A percentile compares a stretch with the other conserved stretches of the same genome.
Evolutionary conservation across 2,888 invertebrate genomes (phyloP).

Genomic region (Agrilus cyanescens): DNA sequence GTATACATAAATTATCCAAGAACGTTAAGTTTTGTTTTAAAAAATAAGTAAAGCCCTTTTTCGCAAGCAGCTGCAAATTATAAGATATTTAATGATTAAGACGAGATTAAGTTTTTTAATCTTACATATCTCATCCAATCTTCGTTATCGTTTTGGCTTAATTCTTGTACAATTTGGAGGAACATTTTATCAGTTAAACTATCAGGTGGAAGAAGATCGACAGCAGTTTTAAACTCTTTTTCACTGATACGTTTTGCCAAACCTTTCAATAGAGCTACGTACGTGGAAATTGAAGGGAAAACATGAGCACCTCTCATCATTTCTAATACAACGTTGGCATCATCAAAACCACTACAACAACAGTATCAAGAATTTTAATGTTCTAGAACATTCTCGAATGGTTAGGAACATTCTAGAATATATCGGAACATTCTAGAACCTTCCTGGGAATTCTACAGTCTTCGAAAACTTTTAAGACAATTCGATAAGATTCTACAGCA

Average conservation of each 20-base stretch:
- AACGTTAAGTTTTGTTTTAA: constrained; percentile 9
- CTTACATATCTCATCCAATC: constrained; percentile 14
- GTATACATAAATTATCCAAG: constrained; percentile 34
- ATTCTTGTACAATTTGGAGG: constrained; percentile 36
- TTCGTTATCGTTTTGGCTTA: constrained; percentile 18
- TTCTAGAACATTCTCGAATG: no score
- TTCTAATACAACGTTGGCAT: constrained; percentile 38
- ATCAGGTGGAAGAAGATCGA: constrained; percentile 20
- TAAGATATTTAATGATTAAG: not conserved
- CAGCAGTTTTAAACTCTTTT: constrained; percentile 28
- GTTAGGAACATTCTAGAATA: no score
- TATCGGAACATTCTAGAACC: no score
- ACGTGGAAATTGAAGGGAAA: constrained; percentile 36
- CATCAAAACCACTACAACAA: constrained; percentile 28
- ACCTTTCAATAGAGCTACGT: constrained; percentile 38
- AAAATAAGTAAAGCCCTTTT: constrained; percentile 9
- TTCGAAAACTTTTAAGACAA: no score
- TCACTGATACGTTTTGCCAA: constrained; percentile 38
- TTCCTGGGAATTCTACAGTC: no score
- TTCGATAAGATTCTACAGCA: no score
- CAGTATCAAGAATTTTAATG: no score
- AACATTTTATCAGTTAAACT: constrained; percentile 28
- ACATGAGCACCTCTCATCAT: constrained; percentile 47
- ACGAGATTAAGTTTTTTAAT: not conserved
- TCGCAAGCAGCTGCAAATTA: constrained; percentile 12